phyloP scores from a whole-genome alignment of 1,140 invertebrate species.

The Grapholita molesta region DNA sequence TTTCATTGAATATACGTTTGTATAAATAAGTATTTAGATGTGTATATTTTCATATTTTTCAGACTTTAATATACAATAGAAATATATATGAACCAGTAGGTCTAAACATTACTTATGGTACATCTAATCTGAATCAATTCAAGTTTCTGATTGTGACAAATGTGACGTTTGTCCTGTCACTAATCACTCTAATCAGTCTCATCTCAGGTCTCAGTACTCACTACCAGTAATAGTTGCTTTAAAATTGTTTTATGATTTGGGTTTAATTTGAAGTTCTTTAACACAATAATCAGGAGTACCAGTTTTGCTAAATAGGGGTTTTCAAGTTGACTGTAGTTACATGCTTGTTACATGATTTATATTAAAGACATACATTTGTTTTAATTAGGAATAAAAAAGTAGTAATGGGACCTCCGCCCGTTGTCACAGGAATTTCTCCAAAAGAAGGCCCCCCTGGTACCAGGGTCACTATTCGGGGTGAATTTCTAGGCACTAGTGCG shows the following conservation, averaged over 20 bases:
- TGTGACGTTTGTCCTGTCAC: not conserved
- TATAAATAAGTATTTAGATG: too few species aligned
- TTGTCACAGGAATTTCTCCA: slow-evolving; percentile 98
- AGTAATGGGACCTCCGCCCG: slow-evolving; percentile 86
- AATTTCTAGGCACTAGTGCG: slow-evolving; percentile 92
- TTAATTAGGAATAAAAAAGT: not conserved
- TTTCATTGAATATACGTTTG: too few species aligned
- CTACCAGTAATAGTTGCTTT: not conserved
- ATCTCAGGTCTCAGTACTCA: too few species aligned
- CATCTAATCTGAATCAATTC: too few species aligned
- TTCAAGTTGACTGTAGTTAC: not conserved
- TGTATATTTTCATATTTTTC: too few species aligned
- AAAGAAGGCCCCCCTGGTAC: slow-evolving; percentile 99
- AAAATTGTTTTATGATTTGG: not conserved
- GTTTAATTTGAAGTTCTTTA: not conserved
- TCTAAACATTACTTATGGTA: too few species aligned
- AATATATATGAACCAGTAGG: too few species aligned
- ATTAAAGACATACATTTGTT: not conserved
- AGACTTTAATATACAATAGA: too few species aligned
- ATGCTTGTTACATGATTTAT: too few species aligned
- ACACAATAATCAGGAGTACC: not conserved
- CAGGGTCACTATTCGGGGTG: slow-evolving; percentile 96
- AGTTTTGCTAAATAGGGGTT: not conserved
- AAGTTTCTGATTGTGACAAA: too few species aligned
- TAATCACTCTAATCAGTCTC: too few species aligned